Evolutionary conservation across 2,888 invertebrate species (phyloP).

Genomic region (Aethes cnicana): DNA sequence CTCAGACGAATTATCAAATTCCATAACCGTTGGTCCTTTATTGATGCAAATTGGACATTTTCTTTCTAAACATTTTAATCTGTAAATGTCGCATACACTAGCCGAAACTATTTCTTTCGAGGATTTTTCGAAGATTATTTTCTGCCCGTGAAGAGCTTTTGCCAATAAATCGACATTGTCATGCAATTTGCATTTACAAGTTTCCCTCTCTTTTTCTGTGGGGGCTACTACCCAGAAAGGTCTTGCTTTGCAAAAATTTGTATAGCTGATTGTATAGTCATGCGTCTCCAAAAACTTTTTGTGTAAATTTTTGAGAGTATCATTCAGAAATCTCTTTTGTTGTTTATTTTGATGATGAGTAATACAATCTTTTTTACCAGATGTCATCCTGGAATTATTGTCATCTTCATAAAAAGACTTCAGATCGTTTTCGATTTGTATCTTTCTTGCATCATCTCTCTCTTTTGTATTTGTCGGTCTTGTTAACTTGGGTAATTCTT

Average conservation of each 20-base stretch:
- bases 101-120: too few relatives aligned
- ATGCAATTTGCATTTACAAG: background rate
- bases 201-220: background rate
- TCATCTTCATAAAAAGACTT: background rate
- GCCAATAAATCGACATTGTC: constrained; percentile 26
- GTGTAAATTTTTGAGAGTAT: background rate
- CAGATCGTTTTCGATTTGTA: background rate
- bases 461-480: background rate
- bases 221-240: too few relatives aligned
- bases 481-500: background rate
- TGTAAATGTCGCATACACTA: too few relatives aligned
- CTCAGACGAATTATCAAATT: constrained; percentile 1
- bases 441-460: background rate
- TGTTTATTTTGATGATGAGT: background rate
- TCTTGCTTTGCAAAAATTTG: too few relatives aligned
- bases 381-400: background rate
- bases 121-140: too few relatives aligned
- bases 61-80: constrained; percentile 29
- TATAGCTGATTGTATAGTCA: too few relatives aligned
- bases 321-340: background rate
- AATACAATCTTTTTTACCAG: background rate
- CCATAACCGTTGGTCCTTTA: background rate
- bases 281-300: too few relatives aligned
- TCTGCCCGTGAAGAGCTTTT: too few relatives aligned
- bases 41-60: constrained; percentile 8